Base-by-base conservation (phyloP, 1,140 invertebrate genomes). In the Pseudomyrmex sp. region DNA sequence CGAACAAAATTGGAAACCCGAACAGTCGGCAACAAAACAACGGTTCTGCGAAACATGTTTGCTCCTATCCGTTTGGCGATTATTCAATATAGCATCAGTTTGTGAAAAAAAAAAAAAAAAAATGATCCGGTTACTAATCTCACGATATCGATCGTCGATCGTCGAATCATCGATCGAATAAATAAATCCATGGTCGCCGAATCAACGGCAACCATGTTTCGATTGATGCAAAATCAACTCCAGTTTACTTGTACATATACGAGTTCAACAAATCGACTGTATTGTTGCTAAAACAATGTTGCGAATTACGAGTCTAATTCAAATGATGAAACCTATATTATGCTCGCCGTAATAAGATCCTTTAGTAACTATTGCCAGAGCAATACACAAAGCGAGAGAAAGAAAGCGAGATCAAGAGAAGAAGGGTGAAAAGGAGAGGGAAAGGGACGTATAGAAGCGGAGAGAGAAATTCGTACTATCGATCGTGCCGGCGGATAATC, bases 41-140 rank as follows among this genome's bases (percentile, higher is more conserved):
- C n/a, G n/a, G n/a, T 48, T 66, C n/a, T 23, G 12, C 35, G 35
- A 35, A 52, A 58, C 54, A 35, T 20, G 48, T 70, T 79, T 70
- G 66, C 44, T 59, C 2, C 20, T 26, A 70, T 72, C 23, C 66
- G 66, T 59, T 58, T 72, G 66, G 74, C 74, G 68, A 68, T 77
- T 77, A 77, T 72, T 80, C 76, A 80, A 80, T 80, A 23, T 48
- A 59, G 15, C 66, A 46, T 80, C 54, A 20, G 20, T 70, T 80
- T 59, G 56, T 23, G n/a, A n/a, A n/a, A n/a, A n/a, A n/a, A n/a
- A n/a, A n/a, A n/a, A n/a, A 48, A n/a, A 44, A 58, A 54, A 72
- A 72, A 80, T 80, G 76, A 80, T 80, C 54, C 48, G 44, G 44
- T 72, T 62, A 72, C 69, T 79, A 79, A 79, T 79, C 65, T 58